These are phyloP conservation scores for Penaeus chinensis DNA, from an alignment of 1,140 invertebrate species.

Conservation along the genomic window DNA sequence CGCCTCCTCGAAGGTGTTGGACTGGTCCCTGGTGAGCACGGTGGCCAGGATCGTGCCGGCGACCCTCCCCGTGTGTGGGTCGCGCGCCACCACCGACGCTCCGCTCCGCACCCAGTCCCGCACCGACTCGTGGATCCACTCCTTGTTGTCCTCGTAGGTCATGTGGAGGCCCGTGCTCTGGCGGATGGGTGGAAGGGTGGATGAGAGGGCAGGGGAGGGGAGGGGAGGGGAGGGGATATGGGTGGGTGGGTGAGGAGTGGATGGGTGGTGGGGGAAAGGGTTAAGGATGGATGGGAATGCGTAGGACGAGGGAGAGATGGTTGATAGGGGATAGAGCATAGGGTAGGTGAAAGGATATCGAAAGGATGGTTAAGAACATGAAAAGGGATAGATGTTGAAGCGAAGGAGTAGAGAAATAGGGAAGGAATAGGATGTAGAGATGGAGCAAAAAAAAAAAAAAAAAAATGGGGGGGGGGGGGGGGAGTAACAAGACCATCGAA, in stretches of 20 bases:
- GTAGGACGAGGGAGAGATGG: no score
- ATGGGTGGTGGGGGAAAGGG: no score
- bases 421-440: no score
- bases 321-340: no score
- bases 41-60: slow-evolving; percentile 62
- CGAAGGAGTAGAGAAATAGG: no score
- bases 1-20: slow-evolving; percentile 60
- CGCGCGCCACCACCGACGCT: slow-evolving; percentile 58
- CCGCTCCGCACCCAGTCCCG: slow-evolving; percentile 58
- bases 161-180: slow-evolving; percentile 64
- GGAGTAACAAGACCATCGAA: no score
- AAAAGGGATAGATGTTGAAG: no score
- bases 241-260: neutral
- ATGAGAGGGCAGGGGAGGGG: neutral
- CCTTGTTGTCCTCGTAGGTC: slow-evolving; percentile 64
- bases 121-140: slow-evolving; percentile 62
- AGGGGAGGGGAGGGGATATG: neutral
- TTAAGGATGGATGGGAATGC: no score
- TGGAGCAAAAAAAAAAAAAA: no score
- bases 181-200: neutral
- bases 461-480: no score
- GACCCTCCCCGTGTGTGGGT: slow-evolving; percentile 40
- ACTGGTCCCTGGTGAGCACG: slow-evolving; percentile 57
- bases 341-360: no score
- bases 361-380: no score